Base-by-base conservation (phyloP, 1,140 invertebrate genomes). In the Mya arenaria region DNA sequence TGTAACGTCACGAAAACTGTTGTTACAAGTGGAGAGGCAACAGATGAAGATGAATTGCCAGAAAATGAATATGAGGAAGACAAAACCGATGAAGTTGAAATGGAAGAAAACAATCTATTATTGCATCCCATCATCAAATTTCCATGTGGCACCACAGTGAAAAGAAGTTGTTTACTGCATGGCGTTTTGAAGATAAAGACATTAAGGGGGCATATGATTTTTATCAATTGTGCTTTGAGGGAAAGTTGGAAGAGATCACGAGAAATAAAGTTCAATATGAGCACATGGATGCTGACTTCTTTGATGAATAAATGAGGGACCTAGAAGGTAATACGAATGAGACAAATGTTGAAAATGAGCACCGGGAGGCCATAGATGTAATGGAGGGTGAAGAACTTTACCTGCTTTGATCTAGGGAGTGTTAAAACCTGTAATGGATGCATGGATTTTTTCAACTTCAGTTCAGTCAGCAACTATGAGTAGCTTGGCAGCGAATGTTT, bases 401-500 rank as follows among this genome's bases (percentile, higher is more conserved):
- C 55, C 17, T 83, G 81, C 71, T 83, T 83, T 77, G 72, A 77
- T 69, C 72, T 73, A 48, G 63, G 63, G 23, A 1, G 2, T 0
- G 56, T 62, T 86, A 25, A 81, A 71, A 48, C 85, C 82, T 32
- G 82, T 86, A 19, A 71, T 68, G 56, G 82, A 86, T 34, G 15
- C 41, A 8, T 84, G 39, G 28, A 55, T 84, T 41, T 82, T 74
- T 66, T 19, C 52, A 34, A 65, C 55, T 69, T 17, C 34, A 30
- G 23, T 32, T 15, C 19, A 82, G 5, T 30, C 23, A 25, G 56
- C 66, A 68, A 44, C 39, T 23, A 36, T 62, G 25, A 69, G 55
- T 17, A 10, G 23, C 25, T 25, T 88, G 28, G 83, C 68, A n/a
- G 41, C 77, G 34, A 85, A 86, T 68, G 58, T 87, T 25, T 88